Evolutionary conservation across 2,113 vertebrate species (phyloP).

Genomic region (Dromas ardeola): DNA sequence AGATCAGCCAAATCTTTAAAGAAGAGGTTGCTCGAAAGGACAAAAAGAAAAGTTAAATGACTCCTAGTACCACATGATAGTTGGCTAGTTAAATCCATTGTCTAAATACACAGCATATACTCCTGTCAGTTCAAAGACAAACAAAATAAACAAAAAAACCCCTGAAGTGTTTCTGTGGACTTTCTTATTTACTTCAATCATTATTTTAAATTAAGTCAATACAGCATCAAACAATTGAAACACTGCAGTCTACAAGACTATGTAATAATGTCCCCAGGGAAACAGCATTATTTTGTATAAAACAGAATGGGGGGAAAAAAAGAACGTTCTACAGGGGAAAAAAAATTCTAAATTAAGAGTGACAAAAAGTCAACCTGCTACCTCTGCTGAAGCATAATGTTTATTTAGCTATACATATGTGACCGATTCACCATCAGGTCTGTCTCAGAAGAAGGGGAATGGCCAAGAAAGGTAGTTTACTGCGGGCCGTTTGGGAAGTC

Average conservation of each 20-base stretch:
- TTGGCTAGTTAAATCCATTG: not conserved
- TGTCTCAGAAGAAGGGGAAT: not conserved
- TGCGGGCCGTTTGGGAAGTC: not conserved
- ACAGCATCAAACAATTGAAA: not conserved
- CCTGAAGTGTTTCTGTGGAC: not conserved
- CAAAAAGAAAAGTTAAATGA: not conserved
- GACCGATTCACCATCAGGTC: not conserved
- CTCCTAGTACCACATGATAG: not conserved
- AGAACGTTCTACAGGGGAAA: not conserved
- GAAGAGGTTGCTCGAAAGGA: not conserved
- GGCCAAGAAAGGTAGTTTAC: not conserved
- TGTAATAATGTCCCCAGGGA: not conserved
- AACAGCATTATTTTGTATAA: not conserved
- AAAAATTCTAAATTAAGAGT: not conserved
- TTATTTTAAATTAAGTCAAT: not conserved
- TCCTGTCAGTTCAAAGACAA: not conserved
- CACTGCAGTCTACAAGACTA: not conserved
- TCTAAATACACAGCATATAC: not conserved
- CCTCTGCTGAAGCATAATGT: not conserved
- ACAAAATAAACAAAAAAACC: not conserved
- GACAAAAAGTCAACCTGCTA: not conserved
- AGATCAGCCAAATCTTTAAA: not conserved
- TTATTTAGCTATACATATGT: not conserved
- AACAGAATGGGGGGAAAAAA: not conserved
- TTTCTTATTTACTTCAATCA: not conserved